Evolutionary conservation across 2,113 vertebrate genomes (phyloP).

Genomic region (Malurus melanocephalus): DNA sequence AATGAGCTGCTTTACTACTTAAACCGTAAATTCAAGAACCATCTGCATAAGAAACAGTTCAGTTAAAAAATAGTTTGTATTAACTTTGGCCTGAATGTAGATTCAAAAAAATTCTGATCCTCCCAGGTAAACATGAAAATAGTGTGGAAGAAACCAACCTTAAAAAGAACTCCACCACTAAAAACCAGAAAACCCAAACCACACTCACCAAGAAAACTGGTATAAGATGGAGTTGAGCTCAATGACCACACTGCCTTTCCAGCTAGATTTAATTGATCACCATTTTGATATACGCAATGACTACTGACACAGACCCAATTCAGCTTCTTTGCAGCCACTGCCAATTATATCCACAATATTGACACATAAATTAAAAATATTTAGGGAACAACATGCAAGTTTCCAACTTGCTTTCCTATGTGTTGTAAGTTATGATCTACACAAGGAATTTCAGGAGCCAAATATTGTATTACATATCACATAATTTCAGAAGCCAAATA

Average conservation of each 20-base stretch:
- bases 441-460: background rate
- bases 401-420: background rate
- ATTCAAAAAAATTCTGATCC: background rate
- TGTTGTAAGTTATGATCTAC: background rate
- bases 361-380: background rate
- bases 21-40: background rate
- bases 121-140: background rate
- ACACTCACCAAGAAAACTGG: background rate
- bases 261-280: background rate
- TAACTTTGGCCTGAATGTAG: background rate
- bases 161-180: background rate
- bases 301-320: background rate
- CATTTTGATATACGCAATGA: background rate
- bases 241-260: background rate
- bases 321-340: background rate
- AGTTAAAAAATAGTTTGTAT: background rate
- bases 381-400: background rate
- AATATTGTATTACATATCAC: background rate
- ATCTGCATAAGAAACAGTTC: background rate
- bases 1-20: background rate
- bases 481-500: background rate
- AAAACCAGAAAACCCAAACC: background rate
- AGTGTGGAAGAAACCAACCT: background rate
- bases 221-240: background rate
- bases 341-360: background rate